A percentile compares a stretch with the other conserved stretches of the same genome.
Evolutionary conservation across 1,140 invertebrate genomes (phyloP).

Genomic region (Apis mellifera): Amel_HAv3.1 CM009931.2:1948501-1949000

Average conservation of each 20-base stretch:
- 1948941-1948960: no score
- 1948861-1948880: background rate
- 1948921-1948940: no score
- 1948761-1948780: background rate
- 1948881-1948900: no score
- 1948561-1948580: no score
- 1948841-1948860: background rate
- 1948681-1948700: background rate
- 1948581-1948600: no score
- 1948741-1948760: background rate
- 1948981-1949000: no score
- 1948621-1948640: no score
- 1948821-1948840: background rate
- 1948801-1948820: background rate
- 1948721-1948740: background rate
- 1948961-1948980: no score
- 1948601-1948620: no score
- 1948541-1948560: background rate
- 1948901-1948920: no score
- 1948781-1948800: background rate
- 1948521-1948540: background rate
- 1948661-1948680: background rate
- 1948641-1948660: background rate
- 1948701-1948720: conserved; percentile 6
- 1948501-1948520: conserved; percentile 63